Conservation (phyloP, 2,113 vertebrate genomes). For the Baryphthengus martii region DNA sequence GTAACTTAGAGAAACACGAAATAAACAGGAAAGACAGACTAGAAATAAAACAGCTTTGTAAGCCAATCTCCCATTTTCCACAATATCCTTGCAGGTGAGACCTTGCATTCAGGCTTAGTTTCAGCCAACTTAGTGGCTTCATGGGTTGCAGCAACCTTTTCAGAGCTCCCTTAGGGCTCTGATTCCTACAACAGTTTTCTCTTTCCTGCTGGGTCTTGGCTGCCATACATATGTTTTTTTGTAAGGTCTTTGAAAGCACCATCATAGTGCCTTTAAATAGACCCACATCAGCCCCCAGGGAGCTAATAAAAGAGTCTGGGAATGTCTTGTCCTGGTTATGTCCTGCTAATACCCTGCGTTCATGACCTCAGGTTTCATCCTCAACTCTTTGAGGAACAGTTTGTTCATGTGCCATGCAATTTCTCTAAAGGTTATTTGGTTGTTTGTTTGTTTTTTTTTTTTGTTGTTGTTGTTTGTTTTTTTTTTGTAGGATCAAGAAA, state of each 20-base stretch:
- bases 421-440: not conserved
- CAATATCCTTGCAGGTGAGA: not conserved
- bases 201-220: not conserved
- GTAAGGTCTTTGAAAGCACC: not conserved
- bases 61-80: not conserved
- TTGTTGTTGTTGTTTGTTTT: too few species aligned
- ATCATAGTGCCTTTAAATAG: not conserved
- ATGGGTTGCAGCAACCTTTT: not conserved
- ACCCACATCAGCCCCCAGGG: not conserved
- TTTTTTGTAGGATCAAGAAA: not conserved
- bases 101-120: not conserved
- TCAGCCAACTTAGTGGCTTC: not conserved
- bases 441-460: not conserved
- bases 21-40: not conserved
- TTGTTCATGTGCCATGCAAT: not conserved
- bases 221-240: not conserved
- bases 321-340: not conserved
- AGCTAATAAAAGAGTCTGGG: not conserved
- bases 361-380: not conserved
- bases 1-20: not conserved
- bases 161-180: not conserved
- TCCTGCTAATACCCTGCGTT: not conserved
- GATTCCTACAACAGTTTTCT: not conserved
- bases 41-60: not conserved
- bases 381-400: not conserved